Conservation (phyloP, 2,113 vertebrate species). For the Seriola aureovittata region DNA sequence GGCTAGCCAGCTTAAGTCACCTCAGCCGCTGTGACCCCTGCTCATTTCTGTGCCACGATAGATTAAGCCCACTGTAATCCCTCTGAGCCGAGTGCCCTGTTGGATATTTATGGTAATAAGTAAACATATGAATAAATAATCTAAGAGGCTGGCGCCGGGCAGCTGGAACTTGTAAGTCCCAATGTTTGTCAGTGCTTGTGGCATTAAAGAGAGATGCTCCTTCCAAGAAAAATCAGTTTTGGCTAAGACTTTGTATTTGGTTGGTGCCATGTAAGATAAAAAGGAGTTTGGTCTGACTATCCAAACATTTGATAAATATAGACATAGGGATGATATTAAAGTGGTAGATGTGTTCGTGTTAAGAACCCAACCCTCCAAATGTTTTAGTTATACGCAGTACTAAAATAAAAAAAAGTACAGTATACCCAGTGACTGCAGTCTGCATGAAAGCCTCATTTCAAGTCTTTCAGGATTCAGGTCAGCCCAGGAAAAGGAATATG, state of each 20-base stretch:
- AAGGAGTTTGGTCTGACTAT: neutral
- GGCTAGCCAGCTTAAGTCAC: conserved; percentile 78
- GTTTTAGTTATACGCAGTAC: neutral
- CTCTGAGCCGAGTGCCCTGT: conserved; percentile 67
- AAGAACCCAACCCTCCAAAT: neutral
- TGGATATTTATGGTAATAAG: conserved; percentile 82
- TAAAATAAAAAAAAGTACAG: conserved; percentile 26
- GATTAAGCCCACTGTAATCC: conserved; percentile 82
- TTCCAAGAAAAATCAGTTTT: conserved; percentile 61
- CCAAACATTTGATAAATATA: neutral
- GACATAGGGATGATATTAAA: neutral
- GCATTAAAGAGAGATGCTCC: conserved; percentile 57
- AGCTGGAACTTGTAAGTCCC: conserved; percentile 68
- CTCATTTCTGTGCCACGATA: conserved; percentile 81
- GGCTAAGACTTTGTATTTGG: conserved; percentile 6
- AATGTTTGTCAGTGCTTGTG: conserved; percentile 59
- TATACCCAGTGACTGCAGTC: conserved; percentile 41
- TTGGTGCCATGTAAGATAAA: neutral
- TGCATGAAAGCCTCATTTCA: conserved; percentile 56
- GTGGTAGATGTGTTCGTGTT: neutral
- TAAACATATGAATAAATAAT: conserved; percentile 83
- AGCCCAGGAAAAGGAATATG: conserved; percentile 46
- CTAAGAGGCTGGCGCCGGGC: conserved; percentile 67
- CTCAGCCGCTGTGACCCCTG: conserved; percentile 77
- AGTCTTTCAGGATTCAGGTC: conserved; percentile 74